Percentiles rank a stretch among this genome's conserved stretches.
Conservation (phyloP, 1,140 invertebrate species). For the Pogonomyrmex californicus region DNA sequence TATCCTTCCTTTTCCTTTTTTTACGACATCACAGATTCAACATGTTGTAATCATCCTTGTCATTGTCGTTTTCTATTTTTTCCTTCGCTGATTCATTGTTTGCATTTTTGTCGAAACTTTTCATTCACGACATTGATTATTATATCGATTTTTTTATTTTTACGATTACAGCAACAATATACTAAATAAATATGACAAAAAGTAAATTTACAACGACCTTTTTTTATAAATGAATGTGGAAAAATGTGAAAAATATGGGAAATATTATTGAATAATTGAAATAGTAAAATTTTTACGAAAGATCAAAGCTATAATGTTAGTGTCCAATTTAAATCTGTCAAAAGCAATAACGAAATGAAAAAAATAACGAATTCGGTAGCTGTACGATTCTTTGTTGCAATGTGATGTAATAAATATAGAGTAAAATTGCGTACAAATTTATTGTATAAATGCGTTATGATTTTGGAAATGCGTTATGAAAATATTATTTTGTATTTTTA, state of each 20-base stretch:
- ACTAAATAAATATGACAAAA: neutral
- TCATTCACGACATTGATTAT: neutral
- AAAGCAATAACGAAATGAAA: neutral
- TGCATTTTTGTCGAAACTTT: neutral
- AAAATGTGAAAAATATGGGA: neutral
- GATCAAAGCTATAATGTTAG: neutral
- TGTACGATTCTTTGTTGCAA: neutral
- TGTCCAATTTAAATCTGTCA: neutral
- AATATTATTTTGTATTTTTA: slow-evolving; percentile 29
- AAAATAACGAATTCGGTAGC: neutral
- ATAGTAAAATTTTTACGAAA: neutral
- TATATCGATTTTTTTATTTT: no score
- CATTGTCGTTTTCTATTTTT: neutral
- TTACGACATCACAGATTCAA: slow-evolving; percentile 8
- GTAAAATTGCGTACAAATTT: neutral
- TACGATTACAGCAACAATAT: neutral
- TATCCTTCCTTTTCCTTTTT: slow-evolving; percentile 35
- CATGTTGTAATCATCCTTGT: neutral
- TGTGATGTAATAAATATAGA: neutral
- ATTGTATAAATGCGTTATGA: slow-evolving; percentile 1
- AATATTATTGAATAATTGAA: neutral
- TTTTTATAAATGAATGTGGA: neutral
- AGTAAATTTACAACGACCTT: neutral
- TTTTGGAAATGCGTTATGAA: neutral
- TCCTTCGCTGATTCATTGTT: neutral